Base-by-base conservation (phyloP, 2,888 invertebrate genomes). In the Campopleginae sp. region DNA sequence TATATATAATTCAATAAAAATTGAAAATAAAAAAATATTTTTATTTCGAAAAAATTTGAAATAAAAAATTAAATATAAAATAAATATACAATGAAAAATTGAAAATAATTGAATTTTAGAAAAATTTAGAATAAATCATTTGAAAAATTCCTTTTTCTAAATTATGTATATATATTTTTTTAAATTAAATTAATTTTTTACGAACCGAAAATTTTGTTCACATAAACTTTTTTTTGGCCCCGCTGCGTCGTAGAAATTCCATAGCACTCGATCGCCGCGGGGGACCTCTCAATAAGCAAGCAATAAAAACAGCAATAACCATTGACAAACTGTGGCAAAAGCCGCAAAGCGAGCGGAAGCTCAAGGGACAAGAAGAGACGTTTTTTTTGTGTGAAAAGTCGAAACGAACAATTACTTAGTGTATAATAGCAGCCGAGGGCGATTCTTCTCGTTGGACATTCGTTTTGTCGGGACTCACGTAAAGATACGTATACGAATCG, bases 391-490 rank as follows among this genome's bases (percentile, higher is more conserved):
- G 8, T 44, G 54, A 80, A 86, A 77, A 89, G 89, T 89, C 88
- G 87, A 88, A 86, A 80, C 86, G 90, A 89, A 93, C 93, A 93
- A 93, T 93, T 93, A 93, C 92, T 93, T 93, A 93, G 91, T 83
- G 88, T 81, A 89, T 89, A 89, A 93, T 92, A 90, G 87, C 86
- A 80, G 84, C 84, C 86, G 88, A 87, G 88, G 91, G 89, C 91
- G 89, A 92, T 92, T 91, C 90, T 86, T 86, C 75, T 80, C 42
- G 44, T 27, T 51, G 14, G 54, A 77, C 46, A 65, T 75, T 72
- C 72, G 77, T 74, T 77, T 80, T 77, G 80, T 86, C 82, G 77
- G 63, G 80, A 77, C 76, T 80, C 77, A 77, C 85, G 77, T 86
- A 82, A 86, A 85, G 70, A 82, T 80, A 54, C 31, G 66, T 46